Evolutionary conservation across 2,888 invertebrate genomes (phyloP), one percentile per base, ranked within the genome.

Genomic region (Adineta ricciae): DNA sequence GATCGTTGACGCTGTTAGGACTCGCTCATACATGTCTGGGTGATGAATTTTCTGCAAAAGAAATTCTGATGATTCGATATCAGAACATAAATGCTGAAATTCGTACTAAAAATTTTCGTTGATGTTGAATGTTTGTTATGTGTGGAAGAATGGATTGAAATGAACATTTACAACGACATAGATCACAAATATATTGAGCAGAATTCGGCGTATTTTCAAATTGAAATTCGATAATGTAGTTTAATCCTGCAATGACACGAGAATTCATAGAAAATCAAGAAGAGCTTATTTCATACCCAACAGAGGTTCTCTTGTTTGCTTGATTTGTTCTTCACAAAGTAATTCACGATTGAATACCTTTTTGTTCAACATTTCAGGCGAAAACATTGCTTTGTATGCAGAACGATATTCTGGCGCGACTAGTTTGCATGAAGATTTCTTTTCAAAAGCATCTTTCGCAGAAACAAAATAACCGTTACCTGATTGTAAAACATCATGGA

Each of bases 291-390:
- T 27, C 4, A 41, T 78, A 78, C 78, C 78, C 24, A 78, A 24
- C 41, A 78, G 24, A n/a, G 78, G 78, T 38, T 78, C 11, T 78
- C 41, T 78, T n/a, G n/a, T 41, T 78, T 78, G 41, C 24, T 41
- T 78, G 8, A 78, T 41, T 78, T n/a, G n/a, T 41, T 41, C 14
- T n/a, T 78, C 78, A n/a, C 78, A 78, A n/a, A 24, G 2, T 41
- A 78, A 78, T 78, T 78, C 41, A 41, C 78, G 38, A 78, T 78
- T 78, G 41, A 41, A 78, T n/a, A 78, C 78, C 41, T 78, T 78
- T 78, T 78, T 78, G 41, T 41, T 78, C 2, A 78, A n/a, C 38
- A 41, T 78, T n/a, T 78, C 78, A 8, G 78, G 78, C n/a, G 78
- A 78, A 41, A 78, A 78, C 41, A 78, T 41, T 41, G 78, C 41